These are phyloP conservation scores for Hypsopygia costalis DNA, from an alignment of 2,888 invertebrate genomes.

Conservation along the genomic window DNA sequence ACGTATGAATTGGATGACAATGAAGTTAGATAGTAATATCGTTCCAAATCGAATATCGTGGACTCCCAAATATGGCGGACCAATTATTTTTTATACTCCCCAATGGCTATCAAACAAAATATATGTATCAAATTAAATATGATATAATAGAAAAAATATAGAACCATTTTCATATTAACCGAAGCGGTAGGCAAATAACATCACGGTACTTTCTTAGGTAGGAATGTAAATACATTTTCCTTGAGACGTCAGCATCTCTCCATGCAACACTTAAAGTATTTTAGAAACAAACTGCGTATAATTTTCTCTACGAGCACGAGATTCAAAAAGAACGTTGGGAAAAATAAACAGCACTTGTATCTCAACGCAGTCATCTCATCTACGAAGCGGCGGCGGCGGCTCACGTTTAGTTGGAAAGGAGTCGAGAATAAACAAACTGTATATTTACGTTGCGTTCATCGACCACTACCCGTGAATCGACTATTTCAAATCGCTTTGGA, in stretches of 20 bases:
- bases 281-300: slow-evolving; percentile 54
- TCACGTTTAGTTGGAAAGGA: slow-evolving; percentile 53
- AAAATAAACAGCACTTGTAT: slow-evolving; percentile 71
- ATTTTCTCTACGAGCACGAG: slow-evolving; percentile 48
- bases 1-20: too few species aligned
- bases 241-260: slow-evolving; percentile 15
- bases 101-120: too few species aligned
- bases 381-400: slow-evolving; percentile 44
- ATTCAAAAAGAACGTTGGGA: slow-evolving; percentile 58
- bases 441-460: slow-evolving; percentile 54
- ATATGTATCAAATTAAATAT: too few species aligned
- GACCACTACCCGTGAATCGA: slow-evolving; percentile 35
- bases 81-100: too few species aligned
- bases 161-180: too few species aligned
- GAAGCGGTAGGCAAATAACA: too few species aligned
- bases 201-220: slow-evolving; percentile 12
- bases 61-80: too few species aligned
- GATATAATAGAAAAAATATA: too few species aligned
- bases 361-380: slow-evolving; percentile 68
- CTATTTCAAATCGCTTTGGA: slow-evolving; percentile 21
- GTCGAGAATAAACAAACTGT: slow-evolving; percentile 51
- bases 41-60: too few species aligned
- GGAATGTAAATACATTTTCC: slow-evolving; percentile 14
- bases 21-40: too few species aligned
- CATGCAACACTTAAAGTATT: slow-evolving; percentile 43